These are phyloP conservation scores for Hydrolagus colliei DNA, from an alignment of 2,797 vertebrate genomes.

Conservation along the genomic window DNA sequence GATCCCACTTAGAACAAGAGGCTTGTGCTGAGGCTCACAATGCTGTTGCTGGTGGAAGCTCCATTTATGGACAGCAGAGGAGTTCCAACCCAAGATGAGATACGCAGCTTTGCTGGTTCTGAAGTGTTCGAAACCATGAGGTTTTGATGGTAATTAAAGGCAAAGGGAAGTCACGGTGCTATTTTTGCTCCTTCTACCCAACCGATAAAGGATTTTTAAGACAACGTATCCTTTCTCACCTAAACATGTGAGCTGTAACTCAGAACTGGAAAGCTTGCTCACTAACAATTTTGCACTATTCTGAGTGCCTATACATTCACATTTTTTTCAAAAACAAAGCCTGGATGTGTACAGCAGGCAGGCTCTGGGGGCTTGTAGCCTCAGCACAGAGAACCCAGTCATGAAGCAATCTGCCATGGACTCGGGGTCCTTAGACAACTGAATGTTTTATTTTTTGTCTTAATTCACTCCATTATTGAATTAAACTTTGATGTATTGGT, in stretches of 20 bases:
- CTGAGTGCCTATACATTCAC: neutral
- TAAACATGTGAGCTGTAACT: neutral
- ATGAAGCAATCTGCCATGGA: slow-evolving; percentile 36
- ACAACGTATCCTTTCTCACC: neutral
- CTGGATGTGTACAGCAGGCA: neutral
- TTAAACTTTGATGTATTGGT: slow-evolving; percentile 69
- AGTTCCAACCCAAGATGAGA: neutral
- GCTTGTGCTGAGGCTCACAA: too few species aligned
- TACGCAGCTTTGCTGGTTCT: neutral
- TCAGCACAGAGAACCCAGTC: neutral
- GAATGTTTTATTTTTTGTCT: slow-evolving; percentile 57
- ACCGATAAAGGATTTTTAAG: neutral
- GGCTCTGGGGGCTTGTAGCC: neutral
- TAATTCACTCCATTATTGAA: slow-evolving; percentile 65
- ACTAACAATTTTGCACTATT: neutral
- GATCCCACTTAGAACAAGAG: neutral
- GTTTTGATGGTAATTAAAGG: too few species aligned
- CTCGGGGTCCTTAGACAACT: slow-evolving; percentile 48
- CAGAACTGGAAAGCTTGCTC: neutral
- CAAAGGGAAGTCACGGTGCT: too few species aligned
- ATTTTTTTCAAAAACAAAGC: slow-evolving; percentile 1
- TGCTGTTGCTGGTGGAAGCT: neutral
- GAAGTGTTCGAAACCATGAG: neutral
- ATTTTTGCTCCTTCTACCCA: neutral
- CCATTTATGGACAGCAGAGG: neutral